Evolutionary conservation across 2,113 vertebrate species (phyloP).

Genomic region (Bubo blakistoni): DNA sequence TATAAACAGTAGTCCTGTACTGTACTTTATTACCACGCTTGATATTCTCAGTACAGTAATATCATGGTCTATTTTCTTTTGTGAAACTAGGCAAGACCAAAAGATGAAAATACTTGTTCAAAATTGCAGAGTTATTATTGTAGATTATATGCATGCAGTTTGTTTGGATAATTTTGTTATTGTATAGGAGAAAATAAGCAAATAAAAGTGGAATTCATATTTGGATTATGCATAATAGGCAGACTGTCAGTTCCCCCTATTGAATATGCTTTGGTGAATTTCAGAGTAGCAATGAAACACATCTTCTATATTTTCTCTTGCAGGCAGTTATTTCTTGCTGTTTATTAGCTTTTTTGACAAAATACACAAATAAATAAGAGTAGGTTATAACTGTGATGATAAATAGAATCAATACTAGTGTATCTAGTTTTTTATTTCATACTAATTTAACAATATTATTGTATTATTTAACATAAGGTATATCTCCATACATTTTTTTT

Average conservation of each 20-base stretch:
- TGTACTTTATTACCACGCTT: neutral
- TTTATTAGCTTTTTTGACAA: neutral
- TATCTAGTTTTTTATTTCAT: neutral
- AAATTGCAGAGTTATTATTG: neutral
- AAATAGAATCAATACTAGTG: neutral
- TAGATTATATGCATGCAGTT: neutral
- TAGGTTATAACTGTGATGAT: neutral
- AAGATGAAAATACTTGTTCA: neutral
- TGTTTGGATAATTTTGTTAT: constrained; percentile 1
- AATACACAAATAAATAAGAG: neutral
- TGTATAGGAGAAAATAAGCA: constrained; percentile 36
- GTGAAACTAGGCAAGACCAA: neutral
- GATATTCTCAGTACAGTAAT: neutral
- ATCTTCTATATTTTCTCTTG: neutral
- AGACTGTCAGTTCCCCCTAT: neutral
- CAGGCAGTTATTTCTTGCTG: neutral
- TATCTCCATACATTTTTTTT: neutral
- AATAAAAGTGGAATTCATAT: neutral
- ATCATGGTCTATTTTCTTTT: neutral
- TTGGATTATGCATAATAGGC: neutral
- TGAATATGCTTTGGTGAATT: neutral
- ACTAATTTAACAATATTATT: neutral
- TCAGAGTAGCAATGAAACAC: neutral
- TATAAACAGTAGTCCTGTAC: neutral
- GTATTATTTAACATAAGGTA: neutral